Conservation (phyloP, 2,113 vertebrate species). For the Pelecanoides urinatrix region DNA sequence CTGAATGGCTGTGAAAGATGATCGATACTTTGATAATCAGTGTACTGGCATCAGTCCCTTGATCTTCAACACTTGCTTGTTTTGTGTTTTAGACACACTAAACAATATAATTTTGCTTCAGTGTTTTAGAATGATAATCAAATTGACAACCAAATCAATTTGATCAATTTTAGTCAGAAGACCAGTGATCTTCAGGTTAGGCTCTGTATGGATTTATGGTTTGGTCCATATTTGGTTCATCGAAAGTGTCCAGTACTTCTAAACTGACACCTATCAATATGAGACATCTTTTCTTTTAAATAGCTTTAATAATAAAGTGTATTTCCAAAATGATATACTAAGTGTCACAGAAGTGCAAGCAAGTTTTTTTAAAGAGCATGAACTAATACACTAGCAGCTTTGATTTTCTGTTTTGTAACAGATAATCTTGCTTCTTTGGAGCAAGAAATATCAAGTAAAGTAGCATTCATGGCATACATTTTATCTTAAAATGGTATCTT, state of each 20-base stretch:
- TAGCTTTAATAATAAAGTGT: background rate
- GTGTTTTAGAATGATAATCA: background rate
- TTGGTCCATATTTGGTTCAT: background rate
- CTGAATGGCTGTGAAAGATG: background rate
- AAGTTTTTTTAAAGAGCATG: background rate
- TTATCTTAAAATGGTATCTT: background rate
- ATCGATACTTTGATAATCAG: accelerated
- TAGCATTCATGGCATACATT: background rate
- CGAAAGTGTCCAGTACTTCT: background rate
- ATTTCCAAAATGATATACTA: background rate
- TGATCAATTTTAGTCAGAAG: background rate
- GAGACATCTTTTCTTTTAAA: background rate
- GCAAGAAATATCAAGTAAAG: background rate
- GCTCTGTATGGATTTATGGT: background rate
- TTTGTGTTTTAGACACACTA: background rate
- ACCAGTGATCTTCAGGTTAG: background rate
- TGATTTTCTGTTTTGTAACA: background rate
- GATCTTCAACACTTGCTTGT: background rate
- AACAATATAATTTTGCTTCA: background rate
- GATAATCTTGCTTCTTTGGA: too few species aligned
- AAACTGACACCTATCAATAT: background rate
- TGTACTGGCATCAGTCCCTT: background rate
- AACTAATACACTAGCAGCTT: background rate
- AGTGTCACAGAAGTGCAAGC: background rate
- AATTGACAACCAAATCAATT: background rate